Percentiles rank a stretch among this genome's conserved stretches.
Conservation (phyloP, 2,797 vertebrate species). For the Danio choprae region DNA sequence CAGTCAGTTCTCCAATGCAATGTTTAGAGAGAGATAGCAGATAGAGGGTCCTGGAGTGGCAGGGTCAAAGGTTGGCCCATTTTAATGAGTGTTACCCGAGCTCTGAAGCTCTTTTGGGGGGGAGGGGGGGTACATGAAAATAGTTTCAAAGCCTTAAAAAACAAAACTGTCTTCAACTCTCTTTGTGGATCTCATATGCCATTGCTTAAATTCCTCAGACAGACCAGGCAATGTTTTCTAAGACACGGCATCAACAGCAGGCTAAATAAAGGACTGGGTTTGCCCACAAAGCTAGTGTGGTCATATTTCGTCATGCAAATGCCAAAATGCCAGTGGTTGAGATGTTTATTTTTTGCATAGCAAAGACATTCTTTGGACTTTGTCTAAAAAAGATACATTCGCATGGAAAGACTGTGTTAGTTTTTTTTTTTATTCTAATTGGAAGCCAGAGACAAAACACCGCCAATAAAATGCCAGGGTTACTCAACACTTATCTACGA, state of each 20-base stretch:
- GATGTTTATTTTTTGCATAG: slow-evolving; percentile 26
- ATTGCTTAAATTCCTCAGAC: slow-evolving; percentile 24
- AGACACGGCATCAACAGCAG: slow-evolving; percentile 17
- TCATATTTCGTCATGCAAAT: slow-evolving; percentile 7
- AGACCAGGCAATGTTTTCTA: neutral
- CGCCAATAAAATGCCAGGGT: slow-evolving; percentile 32
- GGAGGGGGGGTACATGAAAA: slow-evolving; percentile 25
- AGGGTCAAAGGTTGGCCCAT: slow-evolving; percentile 54
- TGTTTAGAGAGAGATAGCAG: slow-evolving; percentile 49
- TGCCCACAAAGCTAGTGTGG: neutral
- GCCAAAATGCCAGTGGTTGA: slow-evolving; percentile 2
- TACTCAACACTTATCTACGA: slow-evolving; percentile 25
- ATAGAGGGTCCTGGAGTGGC: slow-evolving; percentile 34
- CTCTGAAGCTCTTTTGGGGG: slow-evolving; percentile 41
- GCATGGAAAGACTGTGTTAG: neutral
- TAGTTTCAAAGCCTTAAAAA: neutral
- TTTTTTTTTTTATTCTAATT: slow-evolving; percentile 5
- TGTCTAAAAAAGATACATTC: slow-evolving; percentile 13
- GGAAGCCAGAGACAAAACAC: neutral
- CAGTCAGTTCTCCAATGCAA: slow-evolving; percentile 40
- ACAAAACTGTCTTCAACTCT: neutral
- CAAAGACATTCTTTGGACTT: slow-evolving; percentile 2
- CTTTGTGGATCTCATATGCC: neutral
- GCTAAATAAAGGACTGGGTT: slow-evolving; percentile 42
- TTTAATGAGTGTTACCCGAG: slow-evolving; percentile 56